Conservation (phyloP, 1,140 invertebrate species). For the Scaptomyza hsui region DNA sequence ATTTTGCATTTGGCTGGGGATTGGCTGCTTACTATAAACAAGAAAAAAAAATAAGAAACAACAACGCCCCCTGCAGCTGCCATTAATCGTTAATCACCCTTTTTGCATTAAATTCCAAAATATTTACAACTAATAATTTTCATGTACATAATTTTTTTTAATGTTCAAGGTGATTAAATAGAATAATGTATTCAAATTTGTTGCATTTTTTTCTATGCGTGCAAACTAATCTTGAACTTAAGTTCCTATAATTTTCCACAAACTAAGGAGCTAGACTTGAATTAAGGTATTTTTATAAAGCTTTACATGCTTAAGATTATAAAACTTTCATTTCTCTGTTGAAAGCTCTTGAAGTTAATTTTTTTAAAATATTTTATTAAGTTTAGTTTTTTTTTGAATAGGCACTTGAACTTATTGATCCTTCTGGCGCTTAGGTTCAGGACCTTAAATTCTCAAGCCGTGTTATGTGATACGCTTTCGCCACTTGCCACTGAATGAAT, state of each 20-base stretch:
- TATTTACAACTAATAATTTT: slow-evolving; percentile 36
- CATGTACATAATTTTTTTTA: slow-evolving; percentile 12
- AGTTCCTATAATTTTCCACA: too few relatives aligned
- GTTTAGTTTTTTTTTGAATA: too few relatives aligned
- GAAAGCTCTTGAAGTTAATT: too few relatives aligned
- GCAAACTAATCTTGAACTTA: too few relatives aligned
- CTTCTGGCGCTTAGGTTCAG: not conserved
- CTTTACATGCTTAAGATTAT: too few relatives aligned
- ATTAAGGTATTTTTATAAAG: too few relatives aligned
- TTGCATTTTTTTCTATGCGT: not conserved
- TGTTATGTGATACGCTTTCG: slow-evolving; percentile 27
- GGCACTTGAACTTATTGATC: not conserved
- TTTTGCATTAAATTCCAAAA: slow-evolving; percentile 24
- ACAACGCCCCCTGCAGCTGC: slow-evolving; percentile 74
- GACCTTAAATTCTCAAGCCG: too few relatives aligned
- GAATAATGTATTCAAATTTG: not conserved
- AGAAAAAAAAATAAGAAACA: too few relatives aligned
- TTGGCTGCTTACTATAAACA: slow-evolving; percentile 37
- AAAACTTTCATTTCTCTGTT: too few relatives aligned
- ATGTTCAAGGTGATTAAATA: slow-evolving; percentile 7
- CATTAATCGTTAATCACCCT: slow-evolving; percentile 76
- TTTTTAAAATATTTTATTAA: too few relatives aligned
- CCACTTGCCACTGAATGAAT: slow-evolving; percentile 9
- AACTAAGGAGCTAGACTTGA: too few relatives aligned
- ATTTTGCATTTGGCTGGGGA: slow-evolving; percentile 74